Base-by-base conservation (phyloP, 2,113 vertebrate species). In the Machaerirhynchus nigripectus region DNA sequence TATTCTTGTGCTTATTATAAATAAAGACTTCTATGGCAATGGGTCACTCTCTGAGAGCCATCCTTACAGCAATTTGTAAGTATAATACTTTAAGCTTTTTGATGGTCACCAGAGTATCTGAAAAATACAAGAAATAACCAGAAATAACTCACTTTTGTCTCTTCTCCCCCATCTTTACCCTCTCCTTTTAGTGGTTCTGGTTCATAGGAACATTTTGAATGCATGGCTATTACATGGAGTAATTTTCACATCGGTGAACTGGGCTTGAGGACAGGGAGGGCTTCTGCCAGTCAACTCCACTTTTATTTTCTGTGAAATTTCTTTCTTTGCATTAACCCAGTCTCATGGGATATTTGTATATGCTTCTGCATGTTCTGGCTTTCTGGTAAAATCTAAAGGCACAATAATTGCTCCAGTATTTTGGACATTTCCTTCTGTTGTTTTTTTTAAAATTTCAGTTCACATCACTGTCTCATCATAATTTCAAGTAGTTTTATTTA, bases 21-120 rank as follows among this genome's bases (percentile, higher is more conserved):
- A 98, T 67, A 98, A 94, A 95, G 97, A 98, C 79, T 97, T 96
- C 24, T 99, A 99, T 33, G 99, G 99, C 40, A 92, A n/a, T 59
- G 12, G 24, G 78, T 27, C 30, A 5, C 27, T 61, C 28, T 35
- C 70, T 5, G 86, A 46, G 55, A 79, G n/a, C 60, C 81, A 78
- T 46, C 56, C 96, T 35, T 73, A 86, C 28, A 91, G 96, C 31
- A 56, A 61, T 55, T 99, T 99, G 99, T 99, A 97, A 99, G 99
- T 98, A 96, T 46, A 40, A 46, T 35, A 24, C 20, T 77, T 87
- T 9, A 46, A 85, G 30, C 23, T 81, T 70, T 84, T 49, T 61
- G 22, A 60, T 69, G 46, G n/a, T 67, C 79, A 57, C 15, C 17
- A 28, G 28, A 47, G 5, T 24, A 65, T 37, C 13, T 59, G 63